A percentile compares a stretch with the other conserved stretches of the same genome.
These are phyloP conservation scores for Spizella passerina DNA, from an alignment of 2,797 vertebrate species.

Conservation along the genomic window DNA sequence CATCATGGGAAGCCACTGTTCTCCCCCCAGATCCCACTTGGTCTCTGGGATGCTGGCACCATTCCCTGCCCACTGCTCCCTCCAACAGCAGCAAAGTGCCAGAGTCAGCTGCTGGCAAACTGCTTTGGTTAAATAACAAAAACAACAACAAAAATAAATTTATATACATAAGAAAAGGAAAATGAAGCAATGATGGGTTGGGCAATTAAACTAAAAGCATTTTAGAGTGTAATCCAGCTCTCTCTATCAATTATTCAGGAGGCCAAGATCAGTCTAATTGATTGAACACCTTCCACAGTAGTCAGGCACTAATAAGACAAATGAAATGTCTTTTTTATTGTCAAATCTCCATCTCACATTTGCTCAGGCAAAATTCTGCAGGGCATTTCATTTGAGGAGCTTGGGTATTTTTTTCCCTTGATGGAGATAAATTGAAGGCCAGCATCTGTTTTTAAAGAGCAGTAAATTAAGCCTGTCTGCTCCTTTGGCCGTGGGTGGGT, in stretches of 20 bases:
- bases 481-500: background rate
- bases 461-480: slow-evolving; percentile 15
- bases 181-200: slow-evolving; percentile 74
- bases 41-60: background rate
- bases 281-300: slow-evolving; percentile 71
- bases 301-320: slow-evolving; percentile 78
- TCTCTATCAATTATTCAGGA: slow-evolving; percentile 75
- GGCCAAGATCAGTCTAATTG: slow-evolving; percentile 66
- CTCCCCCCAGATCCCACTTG: background rate
- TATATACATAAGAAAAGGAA: slow-evolving; percentile 42
- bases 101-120: background rate
- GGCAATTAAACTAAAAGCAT: slow-evolving; percentile 92
- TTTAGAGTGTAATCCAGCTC: slow-evolving; percentile 76
- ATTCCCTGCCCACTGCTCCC: background rate
- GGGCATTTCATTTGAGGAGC: slow-evolving; percentile 55
- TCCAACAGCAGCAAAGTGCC: background rate
- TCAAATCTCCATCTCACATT: slow-evolving; percentile 60
- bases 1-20: background rate
- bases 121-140: background rate
- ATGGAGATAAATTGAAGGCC: slow-evolving; percentile 51
- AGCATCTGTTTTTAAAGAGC: slow-evolving; percentile 68
- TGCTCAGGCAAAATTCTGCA: slow-evolving; percentile 51
- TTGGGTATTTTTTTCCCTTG: slow-evolving; percentile 44
- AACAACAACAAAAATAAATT: slow-evolving; percentile 45
- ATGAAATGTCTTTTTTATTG: slow-evolving; percentile 71